Evolutionary conservation across 2,113 vertebrate genomes (phyloP).

Genomic region (Thalassarche chlororhynchos): DNA sequence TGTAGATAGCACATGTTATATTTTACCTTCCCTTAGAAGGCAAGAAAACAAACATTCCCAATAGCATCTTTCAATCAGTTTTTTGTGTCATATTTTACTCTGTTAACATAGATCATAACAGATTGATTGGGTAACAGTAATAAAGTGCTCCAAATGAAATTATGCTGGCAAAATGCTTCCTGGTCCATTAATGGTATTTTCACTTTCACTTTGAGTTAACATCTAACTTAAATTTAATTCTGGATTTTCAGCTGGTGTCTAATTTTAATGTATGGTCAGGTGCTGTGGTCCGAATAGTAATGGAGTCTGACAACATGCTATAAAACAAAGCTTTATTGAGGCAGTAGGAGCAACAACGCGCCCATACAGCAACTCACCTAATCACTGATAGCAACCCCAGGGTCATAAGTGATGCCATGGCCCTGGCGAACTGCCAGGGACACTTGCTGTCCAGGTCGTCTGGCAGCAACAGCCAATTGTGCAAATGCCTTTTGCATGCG

Average conservation of each 20-base stretch:
- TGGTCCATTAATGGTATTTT: neutral
- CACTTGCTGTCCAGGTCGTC: neutral
- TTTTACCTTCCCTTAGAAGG: neutral
- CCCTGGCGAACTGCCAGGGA: neutral
- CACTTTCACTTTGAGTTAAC: neutral
- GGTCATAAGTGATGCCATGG: neutral
- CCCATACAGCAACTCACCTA: neutral
- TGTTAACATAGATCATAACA: neutral
- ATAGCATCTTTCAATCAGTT: neutral
- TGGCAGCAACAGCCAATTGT: neutral
- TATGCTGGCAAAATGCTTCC: neutral
- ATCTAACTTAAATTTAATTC: neutral
- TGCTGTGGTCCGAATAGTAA: neutral
- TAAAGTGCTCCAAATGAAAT: neutral
- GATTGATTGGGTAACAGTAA: neutral
- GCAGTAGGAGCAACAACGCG: neutral
- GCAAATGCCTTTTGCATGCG: neutral
- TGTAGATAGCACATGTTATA: neutral
- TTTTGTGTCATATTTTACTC: neutral
- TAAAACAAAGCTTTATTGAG: neutral
- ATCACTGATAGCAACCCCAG: fast-evolving
- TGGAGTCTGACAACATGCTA: neutral
- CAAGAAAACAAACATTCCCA: neutral
- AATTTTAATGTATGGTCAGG: neutral
- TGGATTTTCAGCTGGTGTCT: neutral